Conservation (phyloP, 2,113 vertebrate species). For the Pavo muticus region DNA sequence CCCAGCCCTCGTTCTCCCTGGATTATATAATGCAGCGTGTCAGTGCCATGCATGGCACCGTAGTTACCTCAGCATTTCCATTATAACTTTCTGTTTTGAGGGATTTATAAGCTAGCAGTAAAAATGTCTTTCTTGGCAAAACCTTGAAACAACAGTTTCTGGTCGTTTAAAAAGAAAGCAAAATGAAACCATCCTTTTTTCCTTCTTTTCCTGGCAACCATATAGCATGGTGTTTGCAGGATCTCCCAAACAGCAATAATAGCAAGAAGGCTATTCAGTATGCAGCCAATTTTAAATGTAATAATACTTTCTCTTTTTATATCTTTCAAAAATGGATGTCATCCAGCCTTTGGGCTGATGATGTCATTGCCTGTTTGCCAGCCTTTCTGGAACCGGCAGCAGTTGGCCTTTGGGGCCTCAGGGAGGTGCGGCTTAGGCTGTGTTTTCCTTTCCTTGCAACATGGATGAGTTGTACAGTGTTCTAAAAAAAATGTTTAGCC, state of each 20-base stretch:
- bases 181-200: slow-evolving; percentile 34
- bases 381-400: background rate
- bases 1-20: slow-evolving; percentile 30
- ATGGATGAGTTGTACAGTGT: background rate
- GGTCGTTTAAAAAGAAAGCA: slow-evolving; percentile 54
- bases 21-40: slow-evolving; percentile 54
- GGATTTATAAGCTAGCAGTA: slow-evolving; percentile 56
- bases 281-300: background rate
- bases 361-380: slow-evolving; percentile 36
- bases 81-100: slow-evolving; percentile 55
- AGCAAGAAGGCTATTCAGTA: background rate
- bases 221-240: slow-evolving; percentile 20
- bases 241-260: slow-evolving; percentile 14
- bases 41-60: slow-evolving; percentile 32
- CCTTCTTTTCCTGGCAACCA: background rate
- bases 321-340: background rate
- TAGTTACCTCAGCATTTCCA: slow-evolving; percentile 65
- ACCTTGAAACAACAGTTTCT: slow-evolving; percentile 42
- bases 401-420: background rate
- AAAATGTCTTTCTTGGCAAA: slow-evolving; percentile 58
- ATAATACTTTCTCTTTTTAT: background rate
- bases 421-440: background rate
- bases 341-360: background rate
- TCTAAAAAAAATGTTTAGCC: background rate
- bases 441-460: background rate